Evolutionary conservation across 2,113 vertebrate genomes (phyloP).

Genomic region (Tursiops truncatus): DNA sequence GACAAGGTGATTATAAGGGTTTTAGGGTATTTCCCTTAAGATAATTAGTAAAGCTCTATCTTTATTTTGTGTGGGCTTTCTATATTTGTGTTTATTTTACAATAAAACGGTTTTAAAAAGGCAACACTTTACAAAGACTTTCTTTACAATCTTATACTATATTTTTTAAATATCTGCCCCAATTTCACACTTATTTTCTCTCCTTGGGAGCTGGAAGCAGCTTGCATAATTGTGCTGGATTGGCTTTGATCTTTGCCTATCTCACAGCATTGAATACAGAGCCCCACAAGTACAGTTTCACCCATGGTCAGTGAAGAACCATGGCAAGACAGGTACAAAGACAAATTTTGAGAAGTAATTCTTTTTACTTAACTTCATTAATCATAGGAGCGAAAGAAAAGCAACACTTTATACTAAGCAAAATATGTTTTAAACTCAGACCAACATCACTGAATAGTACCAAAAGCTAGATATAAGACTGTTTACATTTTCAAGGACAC

Average conservation of each 20-base stretch:
- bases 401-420: neutral
- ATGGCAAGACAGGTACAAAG: neutral
- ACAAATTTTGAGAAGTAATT: neutral
- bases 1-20: neutral
- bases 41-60: neutral
- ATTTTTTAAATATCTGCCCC: neutral
- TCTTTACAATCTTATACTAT: neutral
- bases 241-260: neutral
- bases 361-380: neutral
- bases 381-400: neutral
- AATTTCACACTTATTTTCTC: neutral
- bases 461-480: neutral
- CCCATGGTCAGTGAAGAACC: neutral
- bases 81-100: neutral
- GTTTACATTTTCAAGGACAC: neutral
- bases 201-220: neutral
- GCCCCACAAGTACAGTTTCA: neutral
- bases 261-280: neutral
- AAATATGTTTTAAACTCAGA: neutral
- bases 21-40: neutral
- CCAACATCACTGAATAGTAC: neutral
- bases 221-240: neutral
- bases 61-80: neutral
- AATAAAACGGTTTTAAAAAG: neutral
- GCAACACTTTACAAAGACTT: neutral